These are phyloP conservation scores for Lagorchestes hirsutus DNA, from an alignment of 2,797 vertebrate genomes.

Conservation along the genomic window DNA sequence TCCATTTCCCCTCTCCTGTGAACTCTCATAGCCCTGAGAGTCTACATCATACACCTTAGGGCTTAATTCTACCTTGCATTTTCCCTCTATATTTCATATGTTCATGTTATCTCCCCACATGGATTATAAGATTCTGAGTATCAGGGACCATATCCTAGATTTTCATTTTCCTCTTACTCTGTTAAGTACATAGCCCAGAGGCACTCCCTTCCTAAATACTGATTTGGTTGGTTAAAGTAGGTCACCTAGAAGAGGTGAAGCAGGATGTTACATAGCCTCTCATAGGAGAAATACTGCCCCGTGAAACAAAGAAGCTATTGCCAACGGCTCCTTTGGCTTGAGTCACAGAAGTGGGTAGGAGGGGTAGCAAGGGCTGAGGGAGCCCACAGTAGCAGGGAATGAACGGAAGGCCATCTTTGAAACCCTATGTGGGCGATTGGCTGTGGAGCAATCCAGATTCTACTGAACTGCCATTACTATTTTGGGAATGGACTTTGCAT, in stretches of 20 bases:
- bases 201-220: not conserved
- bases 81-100: not conserved
- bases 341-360: not conserved
- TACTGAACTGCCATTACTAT: not conserved
- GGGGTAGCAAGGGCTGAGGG: not conserved
- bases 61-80: not conserved
- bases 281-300: not conserved
- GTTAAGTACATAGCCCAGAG: not conserved
- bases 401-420: not conserved
- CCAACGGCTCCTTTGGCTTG: not conserved
- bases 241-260: not conserved
- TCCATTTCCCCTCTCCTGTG: not conserved
- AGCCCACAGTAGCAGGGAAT: not conserved
- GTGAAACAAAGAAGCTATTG: not conserved
- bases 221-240: not conserved
- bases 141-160: not conserved
- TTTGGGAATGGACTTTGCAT: not conserved
- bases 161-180: not conserved
- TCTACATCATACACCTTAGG: not conserved
- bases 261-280: not conserved
- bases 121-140: not conserved
- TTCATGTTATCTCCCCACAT: not conserved
- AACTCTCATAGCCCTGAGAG: not conserved
- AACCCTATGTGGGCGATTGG: not conserved
- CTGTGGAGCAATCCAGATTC: not conserved